Evolutionary conservation across 2,888 invertebrate species (phyloP).

Genomic region (Heliconius aoede): DNA sequence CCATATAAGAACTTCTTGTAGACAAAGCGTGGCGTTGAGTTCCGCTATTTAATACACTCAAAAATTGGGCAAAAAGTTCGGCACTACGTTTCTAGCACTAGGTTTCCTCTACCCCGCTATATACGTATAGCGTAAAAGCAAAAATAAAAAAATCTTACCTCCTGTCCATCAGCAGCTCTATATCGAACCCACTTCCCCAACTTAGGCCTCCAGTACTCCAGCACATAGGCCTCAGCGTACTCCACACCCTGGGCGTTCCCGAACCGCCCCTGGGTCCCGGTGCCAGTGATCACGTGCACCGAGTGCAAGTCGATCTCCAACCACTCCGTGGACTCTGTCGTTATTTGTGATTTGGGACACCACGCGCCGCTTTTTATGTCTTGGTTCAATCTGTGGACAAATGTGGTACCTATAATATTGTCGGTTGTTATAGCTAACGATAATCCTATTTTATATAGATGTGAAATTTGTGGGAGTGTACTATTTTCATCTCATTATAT

Average conservation of each 20-base stretch:
- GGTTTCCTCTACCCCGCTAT: too few relatives aligned
- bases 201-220: conserved; percentile 93
- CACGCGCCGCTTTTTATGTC: conserved; percentile 95
- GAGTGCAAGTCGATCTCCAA: conserved; percentile 90
- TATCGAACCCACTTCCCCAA: conserved; percentile 93
- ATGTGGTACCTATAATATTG: background rate
- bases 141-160: conserved; percentile 82
- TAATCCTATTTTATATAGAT: too few relatives aligned
- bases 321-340: conserved; percentile 90
- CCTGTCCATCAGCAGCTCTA: conserved; percentile 87
- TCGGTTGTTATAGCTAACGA: too few relatives aligned
- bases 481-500: too few relatives aligned
- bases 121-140: background rate
- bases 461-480: too few relatives aligned
- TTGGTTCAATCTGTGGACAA: conserved; percentile 87
- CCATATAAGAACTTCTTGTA: background rate
- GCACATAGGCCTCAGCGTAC: conserved; percentile 91
- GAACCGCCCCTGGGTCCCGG: conserved; percentile 94
- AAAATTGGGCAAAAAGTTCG: background rate
- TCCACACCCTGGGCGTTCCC: conserved; percentile 96
- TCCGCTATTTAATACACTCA: too few relatives aligned
- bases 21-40: background rate
- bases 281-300: conserved; percentile 91
- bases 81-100: background rate
- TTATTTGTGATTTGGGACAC: conserved; percentile 93